Conservation (phyloP, 2,797 vertebrate genomes). For the Leptodactylus fallax region DNA sequence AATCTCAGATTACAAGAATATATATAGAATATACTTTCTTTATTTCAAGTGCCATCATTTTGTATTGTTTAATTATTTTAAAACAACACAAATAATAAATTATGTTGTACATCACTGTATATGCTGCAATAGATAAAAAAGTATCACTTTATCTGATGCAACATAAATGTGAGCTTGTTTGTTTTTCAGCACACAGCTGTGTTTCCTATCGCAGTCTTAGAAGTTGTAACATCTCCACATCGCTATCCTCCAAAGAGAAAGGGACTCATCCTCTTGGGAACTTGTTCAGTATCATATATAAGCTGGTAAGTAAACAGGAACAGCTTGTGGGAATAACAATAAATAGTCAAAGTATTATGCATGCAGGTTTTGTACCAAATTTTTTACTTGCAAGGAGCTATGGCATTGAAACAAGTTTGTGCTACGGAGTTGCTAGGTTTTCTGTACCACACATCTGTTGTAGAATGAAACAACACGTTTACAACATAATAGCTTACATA, state of each 20-base stretch:
- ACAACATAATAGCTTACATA: neutral
- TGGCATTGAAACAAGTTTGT: neutral
- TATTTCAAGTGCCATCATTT: too few relatives aligned
- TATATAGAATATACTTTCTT: too few relatives aligned
- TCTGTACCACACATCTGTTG: neutral
- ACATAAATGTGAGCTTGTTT: constrained; percentile 50
- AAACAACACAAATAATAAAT: neutral
- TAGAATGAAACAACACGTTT: neutral
- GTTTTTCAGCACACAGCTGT: constrained; percentile 82
- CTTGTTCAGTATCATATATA: constrained; percentile 76
- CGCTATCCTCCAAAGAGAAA: constrained; percentile 80
- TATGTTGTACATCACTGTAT: neutral
- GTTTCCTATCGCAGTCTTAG: constrained; percentile 80
- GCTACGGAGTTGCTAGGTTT: neutral
- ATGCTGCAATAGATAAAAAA: neutral
- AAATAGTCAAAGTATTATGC: neutral
- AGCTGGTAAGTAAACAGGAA: constrained; percentile 80
- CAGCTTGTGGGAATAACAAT: neutral
- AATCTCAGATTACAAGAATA: too few relatives aligned
- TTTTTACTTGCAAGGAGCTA: neutral
- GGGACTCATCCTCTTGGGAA: constrained; percentile 77
- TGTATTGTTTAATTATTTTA: neutral
- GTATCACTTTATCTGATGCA: constrained; percentile 4
- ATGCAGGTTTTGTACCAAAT: neutral
- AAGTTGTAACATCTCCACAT: constrained; percentile 81